Evolutionary conservation across 2,797 vertebrate genomes (phyloP).

Genomic region (Anguilla anguilla): DNA sequence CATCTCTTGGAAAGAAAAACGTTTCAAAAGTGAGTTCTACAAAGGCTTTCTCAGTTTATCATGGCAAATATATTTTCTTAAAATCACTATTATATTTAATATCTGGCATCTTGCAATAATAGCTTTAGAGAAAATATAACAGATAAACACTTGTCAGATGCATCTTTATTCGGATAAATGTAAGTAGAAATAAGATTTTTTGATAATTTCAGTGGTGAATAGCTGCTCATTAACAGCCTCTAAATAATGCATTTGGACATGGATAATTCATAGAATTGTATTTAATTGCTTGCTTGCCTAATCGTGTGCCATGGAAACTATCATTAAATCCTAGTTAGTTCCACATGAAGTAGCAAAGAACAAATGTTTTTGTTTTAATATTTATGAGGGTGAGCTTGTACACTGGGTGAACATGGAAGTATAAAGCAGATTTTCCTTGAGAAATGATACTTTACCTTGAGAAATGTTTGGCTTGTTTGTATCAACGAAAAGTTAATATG

Average conservation of each 20-base stretch:
- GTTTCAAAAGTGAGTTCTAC: neutral
- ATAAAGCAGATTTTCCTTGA: neutral
- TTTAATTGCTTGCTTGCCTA: slow-evolving; percentile 78
- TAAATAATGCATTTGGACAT: slow-evolving; percentile 54
- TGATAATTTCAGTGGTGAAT: neutral
- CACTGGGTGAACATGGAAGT: neutral
- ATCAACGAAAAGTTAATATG: neutral
- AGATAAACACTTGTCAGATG: neutral
- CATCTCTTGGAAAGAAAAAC: neutral
- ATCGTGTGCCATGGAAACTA: slow-evolving; percentile 75
- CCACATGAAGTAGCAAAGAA: slow-evolving; percentile 76
- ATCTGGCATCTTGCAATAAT: neutral
- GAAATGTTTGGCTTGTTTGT: neutral
- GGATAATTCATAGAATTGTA: slow-evolving; percentile 77
- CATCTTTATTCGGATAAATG: neutral
- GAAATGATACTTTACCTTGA: neutral
- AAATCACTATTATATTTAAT: neutral
- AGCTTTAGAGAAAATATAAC: neutral
- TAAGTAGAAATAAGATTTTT: neutral
- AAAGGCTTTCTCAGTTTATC: neutral
- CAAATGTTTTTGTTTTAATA: slow-evolving; percentile 25
- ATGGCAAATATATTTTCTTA: neutral
- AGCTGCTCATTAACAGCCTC: slow-evolving; percentile 41
- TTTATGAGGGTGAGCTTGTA: neutral
- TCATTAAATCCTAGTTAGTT: slow-evolving; percentile 85